These are phyloP conservation scores for Aeoliscus strigatus DNA, from an alignment of 2,797 vertebrate species.

Conservation along the genomic window DNA sequence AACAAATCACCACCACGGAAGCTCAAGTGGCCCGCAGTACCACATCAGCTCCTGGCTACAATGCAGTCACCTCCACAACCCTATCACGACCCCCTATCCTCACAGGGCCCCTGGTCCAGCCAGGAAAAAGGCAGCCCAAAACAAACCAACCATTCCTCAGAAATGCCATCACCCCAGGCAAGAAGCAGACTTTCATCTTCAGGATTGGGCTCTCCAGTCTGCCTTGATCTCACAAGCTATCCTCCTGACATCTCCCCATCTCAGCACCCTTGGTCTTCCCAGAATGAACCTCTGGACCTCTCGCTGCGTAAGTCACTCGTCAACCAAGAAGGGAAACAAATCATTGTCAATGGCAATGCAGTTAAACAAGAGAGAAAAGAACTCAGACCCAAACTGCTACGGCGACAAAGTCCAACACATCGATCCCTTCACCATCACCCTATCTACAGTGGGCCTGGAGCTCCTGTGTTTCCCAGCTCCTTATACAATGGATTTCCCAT, in stretches of 20 bases:
- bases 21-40: constrained; percentile 64
- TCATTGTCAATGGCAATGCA: constrained; percentile 48
- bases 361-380: constrained; percentile 49
- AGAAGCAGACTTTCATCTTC: constrained; percentile 55
- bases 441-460: constrained; percentile 33
- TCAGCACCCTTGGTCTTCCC: constrained; percentile 49
- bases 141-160: constrained; percentile 40
- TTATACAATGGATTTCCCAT: constrained; percentile 63
- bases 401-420: constrained; percentile 52
- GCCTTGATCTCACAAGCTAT: constrained; percentile 56
- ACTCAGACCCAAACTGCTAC: constrained; percentile 29
- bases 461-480: constrained; percentile 53
- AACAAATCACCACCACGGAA: constrained; percentile 62
- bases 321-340: constrained; percentile 28
- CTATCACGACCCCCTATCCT: constrained; percentile 36
- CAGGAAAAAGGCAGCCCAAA: constrained; percentile 61
- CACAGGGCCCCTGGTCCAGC: constrained; percentile 51
- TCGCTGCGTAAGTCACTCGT: constrained; percentile 69
- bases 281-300: constrained; percentile 77
- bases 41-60: constrained; percentile 66
- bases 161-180: constrained; percentile 52
- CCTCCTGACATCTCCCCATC: constrained; percentile 47
- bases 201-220: constrained; percentile 56
- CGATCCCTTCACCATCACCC: constrained; percentile 51
- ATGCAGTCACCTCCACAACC: constrained; percentile 62